Evolutionary conservation across 2,888 invertebrate species (phyloP), one percentile per base, ranked within the genome.

Genomic region (Rugalucina vietnamica): DNA sequence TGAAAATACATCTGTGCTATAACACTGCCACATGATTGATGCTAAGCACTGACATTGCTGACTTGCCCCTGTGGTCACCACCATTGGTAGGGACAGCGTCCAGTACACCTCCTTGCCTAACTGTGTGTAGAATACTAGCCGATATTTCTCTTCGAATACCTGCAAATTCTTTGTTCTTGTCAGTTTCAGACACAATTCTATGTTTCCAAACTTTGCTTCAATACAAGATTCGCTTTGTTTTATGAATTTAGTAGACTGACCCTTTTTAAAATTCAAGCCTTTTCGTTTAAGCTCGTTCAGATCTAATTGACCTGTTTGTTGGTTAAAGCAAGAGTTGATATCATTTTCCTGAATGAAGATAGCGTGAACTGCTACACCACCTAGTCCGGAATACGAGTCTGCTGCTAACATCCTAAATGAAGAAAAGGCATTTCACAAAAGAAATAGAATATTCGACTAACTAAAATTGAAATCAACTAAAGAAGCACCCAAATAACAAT

Each of bases 11-110:
- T 77, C 80, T 12, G 81, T 81, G 60, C 86, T 90, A 54, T 80
- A 89, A 60, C 90, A 90, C 74, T 90, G 89, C 91, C 91, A 91
- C 77, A 90, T 80, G 24, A 89, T 84, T 3, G 90, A 88, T 1
- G 90, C 91, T 37, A 89, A 83, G 14, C 88, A 88, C 71, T 89
- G 89, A 76, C 88, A 84, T 14, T 87, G 83, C 78, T 91, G 91
- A 60, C 86, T 89, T 29, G 90, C 88, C 70, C 91, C 91, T 32
- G 91, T 91, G 27, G 86, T 89, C 14, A 90, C 87, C 12, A 90
- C 87, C 69, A 91, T 82, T 1, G 91, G 91, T 29, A 91, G 76
- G 10, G 91, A 91, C 70, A 89, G 29, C 1, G 90, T 89, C 91
- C 54, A 54, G 54, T 54, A 54, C 21, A 54, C n/a, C n/a, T 54